phyloP scores from a whole-genome alignment of 30 jellyfish, hydroid and myxozoan species.

The Turritopsis dohrnii region DNA sequence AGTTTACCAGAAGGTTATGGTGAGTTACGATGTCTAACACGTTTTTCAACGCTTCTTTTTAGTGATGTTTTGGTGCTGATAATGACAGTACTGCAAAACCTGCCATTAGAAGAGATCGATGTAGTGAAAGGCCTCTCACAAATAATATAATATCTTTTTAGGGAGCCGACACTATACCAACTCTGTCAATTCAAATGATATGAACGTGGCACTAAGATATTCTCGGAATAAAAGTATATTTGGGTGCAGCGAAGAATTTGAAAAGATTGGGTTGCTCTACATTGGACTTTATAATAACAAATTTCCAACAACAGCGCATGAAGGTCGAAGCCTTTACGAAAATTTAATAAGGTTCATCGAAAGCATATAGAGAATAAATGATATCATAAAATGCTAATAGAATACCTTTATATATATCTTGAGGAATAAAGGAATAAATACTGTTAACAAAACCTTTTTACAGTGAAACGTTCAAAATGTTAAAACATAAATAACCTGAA shows the following conservation, averaged over 20 bases:
- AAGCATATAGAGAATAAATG: neutral
- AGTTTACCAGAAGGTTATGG: neutral
- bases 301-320: slow-evolving; percentile 6
- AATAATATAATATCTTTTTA: neutral
- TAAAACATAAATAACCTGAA: neutral
- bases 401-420: neutral
- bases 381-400: neutral
- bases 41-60: neutral
- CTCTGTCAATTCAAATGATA: neutral
- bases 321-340: slow-evolving; percentile 3
- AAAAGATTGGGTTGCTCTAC: neutral
- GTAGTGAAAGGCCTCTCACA: neutral
- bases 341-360: neutral
- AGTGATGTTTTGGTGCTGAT: neutral
- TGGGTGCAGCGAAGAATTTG: slow-evolving; percentile 12
- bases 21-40: neutral
- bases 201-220: neutral
- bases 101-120: neutral
- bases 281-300: neutral
- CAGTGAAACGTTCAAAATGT: neutral
- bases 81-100: neutral
- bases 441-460: neutral
- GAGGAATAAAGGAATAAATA: neutral
- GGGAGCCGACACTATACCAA: neutral
- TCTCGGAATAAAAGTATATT: slow-evolving; percentile 3